Evolutionary conservation across 2,113 vertebrate species (phyloP).

Genomic region (Heterochromis multidens): DNA sequence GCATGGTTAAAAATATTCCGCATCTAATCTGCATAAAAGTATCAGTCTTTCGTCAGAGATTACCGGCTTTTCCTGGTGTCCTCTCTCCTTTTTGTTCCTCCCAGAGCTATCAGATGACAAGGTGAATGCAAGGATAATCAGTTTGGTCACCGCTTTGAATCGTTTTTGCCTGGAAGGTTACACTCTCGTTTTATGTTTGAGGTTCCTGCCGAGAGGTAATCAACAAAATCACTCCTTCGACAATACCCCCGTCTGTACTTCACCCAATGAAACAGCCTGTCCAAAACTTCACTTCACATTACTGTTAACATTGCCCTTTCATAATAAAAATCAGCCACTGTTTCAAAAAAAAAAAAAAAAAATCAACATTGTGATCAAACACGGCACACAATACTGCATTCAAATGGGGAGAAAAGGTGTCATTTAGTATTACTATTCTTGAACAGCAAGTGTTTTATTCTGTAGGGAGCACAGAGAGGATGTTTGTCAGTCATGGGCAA

Average conservation of each 20-base stretch:
- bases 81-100: not conserved
- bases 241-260: not conserved
- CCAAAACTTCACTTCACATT: slow-evolving; percentile 39
- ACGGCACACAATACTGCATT: slow-evolving; percentile 5
- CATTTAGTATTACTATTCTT: slow-evolving; percentile 23
- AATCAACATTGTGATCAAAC: slow-evolving; percentile 18
- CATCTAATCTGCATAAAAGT: slow-evolving; percentile 65
- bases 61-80: not conserved
- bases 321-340: not conserved
- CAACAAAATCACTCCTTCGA: slow-evolving; percentile 32
- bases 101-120: slow-evolving; percentile 53
- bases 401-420: slow-evolving; percentile 5
- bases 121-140: slow-evolving; percentile 71
- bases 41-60: slow-evolving; percentile 27
- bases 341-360: not conserved
- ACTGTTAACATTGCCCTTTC: not conserved
- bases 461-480: not conserved
- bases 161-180: slow-evolving; percentile 25
- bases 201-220: slow-evolving; percentile 27
- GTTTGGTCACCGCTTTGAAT: slow-evolving; percentile 51
- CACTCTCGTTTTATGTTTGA: slow-evolving; percentile 20
- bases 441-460: not conserved
- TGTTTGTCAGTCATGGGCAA: slow-evolving; percentile 34
- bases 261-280: slow-evolving; percentile 30
- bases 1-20: slow-evolving; percentile 65